Base-by-base conservation (phyloP, 1,140 invertebrate species). In the Neuroterus valhalla region DNA sequence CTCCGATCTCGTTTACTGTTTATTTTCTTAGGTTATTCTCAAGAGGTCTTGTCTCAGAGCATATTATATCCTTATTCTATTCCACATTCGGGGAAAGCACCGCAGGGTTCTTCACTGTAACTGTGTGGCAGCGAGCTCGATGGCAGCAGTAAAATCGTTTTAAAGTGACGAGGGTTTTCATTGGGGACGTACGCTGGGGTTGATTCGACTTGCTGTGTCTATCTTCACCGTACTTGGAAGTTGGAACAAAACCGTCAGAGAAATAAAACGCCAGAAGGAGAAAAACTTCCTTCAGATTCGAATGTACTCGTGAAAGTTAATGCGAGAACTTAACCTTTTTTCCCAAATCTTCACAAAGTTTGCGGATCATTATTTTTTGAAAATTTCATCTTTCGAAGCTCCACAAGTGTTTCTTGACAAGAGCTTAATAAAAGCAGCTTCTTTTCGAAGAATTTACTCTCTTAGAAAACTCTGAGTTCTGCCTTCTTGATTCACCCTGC, bases 1-100 rank as follows among this genome's bases (percentile, higher is more conserved):
- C 14, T 31, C 14, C 23, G 55, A 62, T n/a, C 12, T 62, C 55
- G 55, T 62, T 5, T 26, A 62, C 23, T 62, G 55, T 62, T 31
- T 62, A 62, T 62, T 62, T 62, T 62, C 55, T 38, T 62, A 31
- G 23, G 55, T 62, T 62, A 62, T 62, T 62, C 55, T n/a, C 55
- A 62, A 26, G 21, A 62, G 23, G 55, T 38, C 15, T 23, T 62
- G 26, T 62, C 21, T 38, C 1, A 4, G 23, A 62, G 55, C 31
- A 62, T 62, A 31, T 31, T 62, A 62, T 31, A 62, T 62, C 23
- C 26, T 31, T 62, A 62, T 62, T 38, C 26, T 31, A 62, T 62
- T 62, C 55, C n/a, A 62, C 11, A 31, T 62, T 62, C 14, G n/a
- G 23, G 55, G 31, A 62, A 62, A 38, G 55, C 55, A 62, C 55